Evolutionary conservation across 1,140 invertebrate genomes (phyloP), one percentile per base, ranked within the genome.

Genomic region (Atta texana): DNA sequence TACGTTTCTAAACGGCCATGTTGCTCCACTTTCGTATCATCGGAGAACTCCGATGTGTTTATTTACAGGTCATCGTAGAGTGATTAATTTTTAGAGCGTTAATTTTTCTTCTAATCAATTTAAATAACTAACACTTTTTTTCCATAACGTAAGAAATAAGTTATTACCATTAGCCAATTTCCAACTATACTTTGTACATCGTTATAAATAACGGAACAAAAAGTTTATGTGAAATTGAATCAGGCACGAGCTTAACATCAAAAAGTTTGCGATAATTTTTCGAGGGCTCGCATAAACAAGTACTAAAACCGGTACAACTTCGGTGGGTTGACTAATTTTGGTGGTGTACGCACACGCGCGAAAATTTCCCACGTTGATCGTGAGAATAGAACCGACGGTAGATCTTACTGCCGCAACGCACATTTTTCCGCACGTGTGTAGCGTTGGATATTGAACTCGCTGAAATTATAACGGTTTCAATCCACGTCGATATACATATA

Each of bases 1-100:
- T 51, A 75, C 34, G 53, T n/a, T 44, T 44, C 66, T 72, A 72
- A 39, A 59, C 80, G 31, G 80, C 68, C 68, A 61, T 75, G 69
- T 74, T 74, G 69, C 21, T 81, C 78, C 55, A 84, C 80, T 84
- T 84, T 84, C n/a, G 39, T 68, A 51, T 44, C 80, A 63, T 84
- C 80, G 55, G n/a, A 34, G 55, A 69, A 16, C 39, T 64, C 49
- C 49, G 51, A 59, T 81, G 66, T 82, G 31, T 72, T 72, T 8
- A 84, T 63, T 84, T 24, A 21, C 28, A n/a, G 18, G 2, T 61
- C 31, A 44, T 34, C 10, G 28, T 18, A 18, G 39, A 55, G 24
- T 24, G 16, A 24, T 28, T 53, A 39, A 28, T 34, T 74, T 49
- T n/a, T 10, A 34, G 5, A 31, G 57, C 18, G 66, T 82, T 72